Conservation (phyloP, 2,888 invertebrate genomes). For the Leuctra nigra region DNA sequence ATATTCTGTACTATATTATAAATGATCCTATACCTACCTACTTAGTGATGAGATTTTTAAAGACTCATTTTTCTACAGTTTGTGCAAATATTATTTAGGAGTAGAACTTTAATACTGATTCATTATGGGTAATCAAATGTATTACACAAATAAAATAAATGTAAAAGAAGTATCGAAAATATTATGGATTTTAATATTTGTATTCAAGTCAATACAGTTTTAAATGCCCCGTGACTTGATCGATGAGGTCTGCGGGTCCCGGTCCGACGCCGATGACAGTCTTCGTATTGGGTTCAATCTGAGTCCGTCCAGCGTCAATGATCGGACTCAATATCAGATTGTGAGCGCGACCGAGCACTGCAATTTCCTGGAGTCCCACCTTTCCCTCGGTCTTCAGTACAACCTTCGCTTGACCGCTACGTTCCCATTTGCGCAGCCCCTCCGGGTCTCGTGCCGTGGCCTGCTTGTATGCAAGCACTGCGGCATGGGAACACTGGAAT, state of each 20-base stretch:
- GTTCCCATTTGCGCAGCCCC: slow-evolving; percentile 55
- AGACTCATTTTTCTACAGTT: too few relatives aligned
- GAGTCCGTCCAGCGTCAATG: slow-evolving; percentile 88
- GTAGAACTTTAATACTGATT: too few relatives aligned
- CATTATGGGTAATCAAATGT: too few relatives aligned
- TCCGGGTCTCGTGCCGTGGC: slow-evolving; percentile 55
- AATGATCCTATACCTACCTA: too few relatives aligned
- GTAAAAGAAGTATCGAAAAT: too few relatives aligned
- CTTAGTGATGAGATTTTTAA: too few relatives aligned
- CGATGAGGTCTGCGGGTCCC: slow-evolving; percentile 66
- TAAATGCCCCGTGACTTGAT: slow-evolving; percentile 80
- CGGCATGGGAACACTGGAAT: slow-evolving; percentile 75
- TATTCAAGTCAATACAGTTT: slow-evolving; percentile 82
- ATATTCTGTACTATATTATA: too few relatives aligned
- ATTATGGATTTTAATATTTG: too few relatives aligned
- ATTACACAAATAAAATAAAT: too few relatives aligned
- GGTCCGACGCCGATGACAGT: slow-evolving; percentile 95
- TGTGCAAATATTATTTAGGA: too few relatives aligned
- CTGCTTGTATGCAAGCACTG: slow-evolving; percentile 76
- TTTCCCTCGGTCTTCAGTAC: slow-evolving; percentile 76
- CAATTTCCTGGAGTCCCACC: slow-evolving; percentile 60
- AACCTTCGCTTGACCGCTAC: slow-evolving; percentile 78
- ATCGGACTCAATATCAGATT: slow-evolving; percentile 70
- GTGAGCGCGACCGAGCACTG: slow-evolving; percentile 57
- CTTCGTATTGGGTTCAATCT: slow-evolving; percentile 79